Conservation (phyloP, 2,797 vertebrate genomes). For the Protosalanx chinensis region DNA sequence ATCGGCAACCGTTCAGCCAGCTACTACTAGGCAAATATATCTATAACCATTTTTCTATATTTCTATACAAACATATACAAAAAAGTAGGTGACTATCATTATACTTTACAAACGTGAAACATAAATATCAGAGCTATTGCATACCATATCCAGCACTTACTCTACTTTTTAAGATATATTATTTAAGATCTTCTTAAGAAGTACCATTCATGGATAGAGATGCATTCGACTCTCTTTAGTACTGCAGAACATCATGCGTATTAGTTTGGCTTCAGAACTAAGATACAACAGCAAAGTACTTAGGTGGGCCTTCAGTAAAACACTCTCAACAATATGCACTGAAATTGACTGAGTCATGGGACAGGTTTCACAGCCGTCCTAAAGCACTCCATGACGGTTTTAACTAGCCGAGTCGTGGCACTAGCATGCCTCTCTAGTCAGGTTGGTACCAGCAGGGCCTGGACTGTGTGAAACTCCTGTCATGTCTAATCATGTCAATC, state of each 20-base stretch:
- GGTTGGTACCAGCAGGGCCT: neutral
- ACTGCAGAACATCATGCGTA: no score
- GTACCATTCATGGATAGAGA: no score
- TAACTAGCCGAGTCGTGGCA: neutral
- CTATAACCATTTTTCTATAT: no score
- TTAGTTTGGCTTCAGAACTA: no score
- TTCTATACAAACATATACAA: no score
- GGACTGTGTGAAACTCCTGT: neutral
- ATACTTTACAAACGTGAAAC: no score
- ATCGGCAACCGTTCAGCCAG: no score
- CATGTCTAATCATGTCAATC: constrained; percentile 53
- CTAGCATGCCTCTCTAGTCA: neutral
- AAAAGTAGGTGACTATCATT: no score
- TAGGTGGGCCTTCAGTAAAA: constrained; percentile 22
- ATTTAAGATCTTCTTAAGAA: neutral
- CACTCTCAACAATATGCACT: constrained; percentile 61
- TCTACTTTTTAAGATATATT: neutral
- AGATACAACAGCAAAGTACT: neutral
- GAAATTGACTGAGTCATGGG: constrained; percentile 61
- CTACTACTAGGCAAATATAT: no score
- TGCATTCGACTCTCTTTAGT: no score
- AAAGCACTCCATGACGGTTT: neutral
- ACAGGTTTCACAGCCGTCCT: constrained; percentile 2
- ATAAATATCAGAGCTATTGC: neutral
- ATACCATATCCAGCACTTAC: neutral